Evolutionary conservation across 2,888 invertebrate species (phyloP), one percentile per base, ranked within the genome.

Genomic region (Ormyrus rosae): DNA sequence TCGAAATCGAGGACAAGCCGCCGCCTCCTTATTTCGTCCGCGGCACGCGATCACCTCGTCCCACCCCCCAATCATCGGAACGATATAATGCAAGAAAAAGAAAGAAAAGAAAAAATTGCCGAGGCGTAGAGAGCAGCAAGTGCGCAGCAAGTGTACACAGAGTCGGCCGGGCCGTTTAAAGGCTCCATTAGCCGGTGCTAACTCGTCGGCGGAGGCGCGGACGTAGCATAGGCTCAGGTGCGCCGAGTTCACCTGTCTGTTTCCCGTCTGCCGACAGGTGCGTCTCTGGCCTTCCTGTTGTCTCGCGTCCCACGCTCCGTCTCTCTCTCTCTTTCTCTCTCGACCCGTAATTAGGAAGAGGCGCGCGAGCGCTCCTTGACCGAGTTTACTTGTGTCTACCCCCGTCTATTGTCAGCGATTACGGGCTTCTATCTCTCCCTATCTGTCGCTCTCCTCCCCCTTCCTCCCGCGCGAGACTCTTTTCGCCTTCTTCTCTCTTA

Each of bases 181-280:
- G 80, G 78, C 76, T 78, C 81, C 64, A 81, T 82, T 80, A 83
- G 80, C 55, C 85, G 86, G 88, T 86, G 89, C 85, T 87, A 87
- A 89, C 81, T 88, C 83, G 88, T 85, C 82, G 88, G 19, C 2
- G 50, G 5, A 51, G 5, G 13, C 67, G 45, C 13, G 34, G 53
- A 19, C 55, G 11, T 51, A 8, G 13, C 2, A 51, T 4, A 87
- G 70, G 79, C 86, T 89, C 89, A 87, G 88, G 89, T 90, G 89
- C 81, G 82, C 81, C 48, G 51, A 34, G 71, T 86, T 87, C 89
- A 89, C 89, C 89, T 89, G 89, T 64, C 71, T 88, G 85, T 89
- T 87, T 89, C 89, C 90, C 90, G 88, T 89, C 90, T 90, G 90
- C 84, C 80, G 84, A 86, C 89, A 89, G 89, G 89, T 89, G 74